Conservation (phyloP, 2,888 invertebrate species). For the Synergus japonicus region DNA sequence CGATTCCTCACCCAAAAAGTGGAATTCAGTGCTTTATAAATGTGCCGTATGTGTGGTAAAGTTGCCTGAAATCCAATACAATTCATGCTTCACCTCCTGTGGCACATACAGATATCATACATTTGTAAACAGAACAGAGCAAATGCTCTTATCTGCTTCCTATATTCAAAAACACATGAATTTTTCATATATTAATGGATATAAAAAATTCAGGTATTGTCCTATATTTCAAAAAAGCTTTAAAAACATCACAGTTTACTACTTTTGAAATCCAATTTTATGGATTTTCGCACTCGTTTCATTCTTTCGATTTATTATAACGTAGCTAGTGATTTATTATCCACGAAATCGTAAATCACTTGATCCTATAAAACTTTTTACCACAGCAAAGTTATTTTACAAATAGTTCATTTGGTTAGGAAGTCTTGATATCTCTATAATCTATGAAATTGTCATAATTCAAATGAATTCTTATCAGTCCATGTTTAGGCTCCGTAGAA, state of each 20-base stretch:
- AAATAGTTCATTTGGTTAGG: neutral
- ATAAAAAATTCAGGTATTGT: neutral
- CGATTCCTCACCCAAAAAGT: slow-evolving; percentile 4
- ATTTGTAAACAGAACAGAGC: slow-evolving; percentile 31
- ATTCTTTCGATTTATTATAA: too few relatives aligned
- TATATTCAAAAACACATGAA: neutral
- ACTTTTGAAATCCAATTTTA: neutral
- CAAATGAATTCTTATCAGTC: slow-evolving; percentile 30
- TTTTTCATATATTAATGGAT: neutral
- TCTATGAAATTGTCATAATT: slow-evolving; percentile 9
- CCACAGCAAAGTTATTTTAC: too few relatives aligned
- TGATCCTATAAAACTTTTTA: too few relatives aligned
- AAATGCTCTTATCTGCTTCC: slow-evolving; percentile 20
- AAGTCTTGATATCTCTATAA: neutral
- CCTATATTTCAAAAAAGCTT: neutral
- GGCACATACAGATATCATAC: slow-evolving; percentile 31
- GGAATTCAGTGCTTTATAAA: slow-evolving; percentile 24
- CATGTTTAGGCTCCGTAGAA: slow-evolving; percentile 12
- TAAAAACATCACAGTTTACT: neutral
- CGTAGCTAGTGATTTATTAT: too few relatives aligned
- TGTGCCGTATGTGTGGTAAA: slow-evolving; percentile 22
- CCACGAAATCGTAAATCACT: too few relatives aligned
- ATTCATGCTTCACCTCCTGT: slow-evolving; percentile 27
- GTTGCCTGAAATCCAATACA: slow-evolving; percentile 20
- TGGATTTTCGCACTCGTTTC: too few relatives aligned